Evolutionary conservation across 2,888 invertebrate genomes (phyloP), one percentile per base, ranked within the genome.

Genomic region (Petrolisthes cinctipes): DNA sequence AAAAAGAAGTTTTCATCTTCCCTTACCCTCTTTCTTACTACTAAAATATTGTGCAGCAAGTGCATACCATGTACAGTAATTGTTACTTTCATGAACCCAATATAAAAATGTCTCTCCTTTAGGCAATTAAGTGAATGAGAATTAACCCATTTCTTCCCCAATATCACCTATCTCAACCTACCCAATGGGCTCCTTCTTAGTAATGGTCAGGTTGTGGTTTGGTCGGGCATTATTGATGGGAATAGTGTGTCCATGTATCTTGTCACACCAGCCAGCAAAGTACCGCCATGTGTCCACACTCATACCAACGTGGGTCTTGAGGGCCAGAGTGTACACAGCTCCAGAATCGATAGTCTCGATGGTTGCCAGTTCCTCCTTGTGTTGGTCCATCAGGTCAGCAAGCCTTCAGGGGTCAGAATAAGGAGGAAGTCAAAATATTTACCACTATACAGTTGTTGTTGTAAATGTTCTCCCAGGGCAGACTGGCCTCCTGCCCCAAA

Each of bases 271-370:
- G 4, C 98, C 98, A 4, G 98, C 98, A 93, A 97, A 99, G 93
- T 99, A 99, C 71, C 97, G 94, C 97, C 98, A 98, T 0, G 97
- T 97, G 92, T 98, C 98, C 83, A 99, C 97, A 20, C 98, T 98
- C 99, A 99, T 99, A 86, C 99, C 99, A 5, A 99, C 94, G 93
- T 99, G 99, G 0, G 99, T 99, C 93, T 99, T 99, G 20, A 99
- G 93, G 0, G 99, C 99, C 80, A 99, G 93, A 0, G 99, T 99
- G 93, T 99, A 99, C 0, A 99, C 99, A 0, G 99, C 99, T 0
- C 99, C 99, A 0, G 98, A 97, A 93, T 99, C 99, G 0, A 98
- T 94, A 0, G 96, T 95, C 92, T 99, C 99, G 51, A 99, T 95
- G 0, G 98, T 98, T 0, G 99, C 99, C 91, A 99, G 93, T 92